phyloP scores from a whole-genome alignment of 2,888 invertebrate species.

The Luperina nickerlii region DNA sequence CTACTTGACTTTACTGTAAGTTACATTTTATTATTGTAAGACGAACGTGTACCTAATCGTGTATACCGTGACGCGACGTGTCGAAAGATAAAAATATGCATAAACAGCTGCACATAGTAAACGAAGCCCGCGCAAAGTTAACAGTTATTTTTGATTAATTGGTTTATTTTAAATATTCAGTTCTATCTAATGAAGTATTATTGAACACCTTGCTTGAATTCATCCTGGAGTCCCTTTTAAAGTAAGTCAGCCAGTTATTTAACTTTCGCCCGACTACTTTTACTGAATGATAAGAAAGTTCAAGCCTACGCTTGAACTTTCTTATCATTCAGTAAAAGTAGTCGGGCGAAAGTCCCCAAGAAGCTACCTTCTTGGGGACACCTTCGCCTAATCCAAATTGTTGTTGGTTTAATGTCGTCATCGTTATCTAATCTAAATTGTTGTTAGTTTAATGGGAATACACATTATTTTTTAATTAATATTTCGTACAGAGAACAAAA shows the following conservation, averaged over 20 bases:
- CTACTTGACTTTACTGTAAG: background rate
- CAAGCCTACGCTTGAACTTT: too few relatives aligned
- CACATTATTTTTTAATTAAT: background rate
- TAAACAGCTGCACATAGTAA: conserved; percentile 23
- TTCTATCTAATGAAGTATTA: background rate
- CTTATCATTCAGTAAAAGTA: too few relatives aligned
- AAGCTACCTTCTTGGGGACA: background rate
- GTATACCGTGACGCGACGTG: conserved; percentile 40
- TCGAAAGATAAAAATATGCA: conserved; percentile 35
- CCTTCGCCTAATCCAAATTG: background rate
- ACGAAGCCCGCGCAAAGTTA: conserved; percentile 7
- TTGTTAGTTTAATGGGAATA: background rate
- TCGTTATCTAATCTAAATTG: background rate
- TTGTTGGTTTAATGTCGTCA: background rate
- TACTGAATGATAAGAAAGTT: conserved; percentile 2
- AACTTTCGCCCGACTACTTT: background rate
- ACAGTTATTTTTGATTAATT: background rate
- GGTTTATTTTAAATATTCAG: background rate
- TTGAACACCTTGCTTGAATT: background rate
- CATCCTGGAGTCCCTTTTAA: background rate
- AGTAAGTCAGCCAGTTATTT: conserved; percentile 6
- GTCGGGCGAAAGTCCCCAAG: too few relatives aligned
- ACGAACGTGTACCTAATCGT: conserved; percentile 25
- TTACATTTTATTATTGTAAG: conserved; percentile 17
- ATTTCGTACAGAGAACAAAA: background rate